Base-by-base conservation (phyloP, 2,113 vertebrate genomes). In the Puma concolor region DNA sequence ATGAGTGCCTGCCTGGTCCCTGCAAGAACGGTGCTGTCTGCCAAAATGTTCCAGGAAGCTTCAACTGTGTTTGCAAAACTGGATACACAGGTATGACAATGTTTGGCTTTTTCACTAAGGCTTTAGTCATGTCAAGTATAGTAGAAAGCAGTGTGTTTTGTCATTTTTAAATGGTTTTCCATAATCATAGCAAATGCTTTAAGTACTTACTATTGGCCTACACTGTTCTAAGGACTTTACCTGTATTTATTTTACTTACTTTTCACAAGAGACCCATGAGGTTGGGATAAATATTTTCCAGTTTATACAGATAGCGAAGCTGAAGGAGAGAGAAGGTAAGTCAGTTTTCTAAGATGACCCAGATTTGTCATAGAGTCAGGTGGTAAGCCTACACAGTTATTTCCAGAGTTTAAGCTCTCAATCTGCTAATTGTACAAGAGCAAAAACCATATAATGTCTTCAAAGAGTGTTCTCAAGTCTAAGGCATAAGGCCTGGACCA, bases 1-100 rank as follows among this genome's bases (percentile, higher is more conserved):
- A 99, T 0, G 99, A 99, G 98, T 99, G 99, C 97, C 99, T 99
- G 80, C 99, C 99, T 80, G 99, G 98, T 96, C 99, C 99, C 0
- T 99, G 99, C 98, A 99, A 99, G 98, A 99, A 99, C 0, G 99
- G 99, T 1, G 99, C 99, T 0, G 94, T 99, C 95, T 99, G 99
- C 98, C 99, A 99, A 98, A 99, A 99, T 97, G 99, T 99, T 98
- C 99, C 99, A 0, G 99, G 99, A 41, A 99, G 99, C 97, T 99
- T 99, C 99, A 99, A 98, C 98, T 99, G 99, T 38, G 97, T 99
- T 72, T 99, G 99, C 98, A 99, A 99, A 98, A 98, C 99, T 0
- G 99, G 99, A 50, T 99, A 99, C 97, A 99, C 99, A 99, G 99
- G 99, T 99, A 99, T 0, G 97, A 27, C 5, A 17, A 13, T 12